Percentiles rank a stretch among this genome's conserved stretches.
These are phyloP conservation scores for Tubulanus polymorphus DNA, from an alignment of 2,888 invertebrate genomes.

Conservation along the genomic window DNA sequence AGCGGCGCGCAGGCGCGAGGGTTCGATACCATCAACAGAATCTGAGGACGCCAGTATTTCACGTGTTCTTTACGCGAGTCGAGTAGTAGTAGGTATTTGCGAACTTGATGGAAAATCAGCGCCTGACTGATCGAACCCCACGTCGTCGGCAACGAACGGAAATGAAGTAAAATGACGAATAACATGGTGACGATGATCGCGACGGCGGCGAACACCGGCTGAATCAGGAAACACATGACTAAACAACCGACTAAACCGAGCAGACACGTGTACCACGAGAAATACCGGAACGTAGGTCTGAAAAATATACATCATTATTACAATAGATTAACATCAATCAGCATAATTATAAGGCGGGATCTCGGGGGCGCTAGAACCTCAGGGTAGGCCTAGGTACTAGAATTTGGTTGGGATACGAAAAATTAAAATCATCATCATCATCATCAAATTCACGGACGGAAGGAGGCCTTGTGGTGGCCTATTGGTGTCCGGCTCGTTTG, in stretches of 20 bases:
- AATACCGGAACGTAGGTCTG: slow-evolving; percentile 94
- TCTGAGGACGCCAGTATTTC: slow-evolving; percentile 98
- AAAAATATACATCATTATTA: too few relatives aligned
- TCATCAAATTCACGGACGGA: too few relatives aligned
- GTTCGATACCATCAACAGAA: slow-evolving; percentile 85
- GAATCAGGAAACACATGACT: slow-evolving; percentile 92
- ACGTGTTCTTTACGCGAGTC: slow-evolving; percentile 97
- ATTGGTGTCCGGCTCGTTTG: too few relatives aligned
- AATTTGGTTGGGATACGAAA: too few relatives aligned
- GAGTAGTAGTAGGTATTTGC: slow-evolving; percentile 91
- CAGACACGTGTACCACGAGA: slow-evolving; percentile 89
- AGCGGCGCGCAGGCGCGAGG: slow-evolving; percentile 86
- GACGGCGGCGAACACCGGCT: slow-evolving; percentile 81
- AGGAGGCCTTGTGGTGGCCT: too few relatives aligned
- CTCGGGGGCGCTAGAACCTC: too few relatives aligned
- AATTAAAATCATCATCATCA: too few relatives aligned
- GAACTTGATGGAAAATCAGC: slow-evolving; percentile 96
- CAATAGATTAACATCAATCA: too few relatives aligned
- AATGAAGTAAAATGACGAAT: slow-evolving; percentile 83
- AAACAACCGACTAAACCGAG: slow-evolving; percentile 80
- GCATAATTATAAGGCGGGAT: too few relatives aligned
- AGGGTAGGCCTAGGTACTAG: too few relatives aligned
- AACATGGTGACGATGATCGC: slow-evolving; percentile 82
- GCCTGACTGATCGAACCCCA: slow-evolving; percentile 99
- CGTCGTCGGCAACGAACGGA: slow-evolving; percentile 73